phyloP scores from a whole-genome alignment of 2,888 invertebrate genomes.

The Drosophila merina region DNA sequence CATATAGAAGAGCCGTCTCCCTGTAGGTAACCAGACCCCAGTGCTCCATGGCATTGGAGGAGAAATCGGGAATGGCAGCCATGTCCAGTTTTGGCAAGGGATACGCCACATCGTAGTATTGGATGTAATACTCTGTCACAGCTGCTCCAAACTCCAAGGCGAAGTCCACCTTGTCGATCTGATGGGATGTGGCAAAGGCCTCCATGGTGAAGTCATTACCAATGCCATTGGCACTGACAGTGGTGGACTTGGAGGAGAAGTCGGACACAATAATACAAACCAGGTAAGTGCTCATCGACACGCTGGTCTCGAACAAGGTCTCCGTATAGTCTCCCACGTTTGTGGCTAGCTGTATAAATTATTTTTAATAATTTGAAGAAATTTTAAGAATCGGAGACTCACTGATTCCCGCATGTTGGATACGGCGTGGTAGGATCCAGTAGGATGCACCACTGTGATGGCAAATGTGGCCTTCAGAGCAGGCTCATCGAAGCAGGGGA shows the following conservation, averaged over 20 bases:
- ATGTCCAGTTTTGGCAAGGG: slow-evolving; percentile 92
- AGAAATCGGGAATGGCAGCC: slow-evolving; percentile 82
- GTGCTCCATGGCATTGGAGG: slow-evolving; percentile 96
- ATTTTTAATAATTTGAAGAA: neutral
- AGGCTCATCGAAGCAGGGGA: slow-evolving; percentile 98
- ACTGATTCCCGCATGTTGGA: slow-evolving; percentile 86
- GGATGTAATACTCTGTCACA: slow-evolving; percentile 91
- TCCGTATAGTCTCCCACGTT: slow-evolving; percentile 85
- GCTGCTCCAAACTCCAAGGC: slow-evolving; percentile 89
- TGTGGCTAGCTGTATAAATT: slow-evolving; percentile 30
- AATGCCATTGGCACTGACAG: slow-evolving; percentile 85
- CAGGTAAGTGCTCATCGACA: slow-evolving; percentile 96
- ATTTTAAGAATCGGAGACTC: neutral
- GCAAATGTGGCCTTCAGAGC: slow-evolving; percentile 93
- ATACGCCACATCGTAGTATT: slow-evolving; percentile 92
- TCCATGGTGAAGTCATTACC: slow-evolving; percentile 87
- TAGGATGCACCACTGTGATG: slow-evolving; percentile 90
- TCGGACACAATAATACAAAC: slow-evolving; percentile 96
- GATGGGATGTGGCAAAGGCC: slow-evolving; percentile 89
- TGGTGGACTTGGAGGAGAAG: slow-evolving; percentile 86
- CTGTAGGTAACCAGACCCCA: slow-evolving; percentile 96
- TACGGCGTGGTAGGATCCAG: slow-evolving; percentile 88
- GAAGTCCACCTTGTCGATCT: slow-evolving; percentile 90
- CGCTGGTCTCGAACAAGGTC: slow-evolving; percentile 91
- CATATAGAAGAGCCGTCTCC: slow-evolving; percentile 92